Conservation (phyloP, 2,113 vertebrate species). For the Plecturocebus donacophilus region DNA sequence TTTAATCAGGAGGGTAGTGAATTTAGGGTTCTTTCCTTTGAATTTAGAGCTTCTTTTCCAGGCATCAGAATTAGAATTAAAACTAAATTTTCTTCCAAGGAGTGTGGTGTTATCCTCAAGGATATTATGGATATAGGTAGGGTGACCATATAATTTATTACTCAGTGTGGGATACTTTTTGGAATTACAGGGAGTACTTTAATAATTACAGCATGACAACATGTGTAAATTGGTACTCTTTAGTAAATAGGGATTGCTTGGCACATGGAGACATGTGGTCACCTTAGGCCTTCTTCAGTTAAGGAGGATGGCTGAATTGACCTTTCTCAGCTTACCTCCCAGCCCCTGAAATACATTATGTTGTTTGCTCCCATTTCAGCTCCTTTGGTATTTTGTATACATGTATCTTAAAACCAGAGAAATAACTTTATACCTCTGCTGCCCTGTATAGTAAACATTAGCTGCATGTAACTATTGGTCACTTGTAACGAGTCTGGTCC, state of each 20-base stretch:
- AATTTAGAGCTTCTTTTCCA: slow-evolving; percentile 74
- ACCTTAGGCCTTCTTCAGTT: background rate
- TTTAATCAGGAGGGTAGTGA: slow-evolving; percentile 74
- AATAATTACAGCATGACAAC: background rate
- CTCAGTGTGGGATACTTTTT: background rate
- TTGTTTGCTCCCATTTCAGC: slow-evolving; percentile 27
- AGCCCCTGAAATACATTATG: background rate
- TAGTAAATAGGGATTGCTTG: slow-evolving; percentile 36
- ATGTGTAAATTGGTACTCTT: slow-evolving; percentile 16
- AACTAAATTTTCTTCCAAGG: slow-evolving; percentile 43
- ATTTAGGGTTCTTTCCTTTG: slow-evolving; percentile 73
- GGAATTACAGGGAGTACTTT: slow-evolving; percentile 6
- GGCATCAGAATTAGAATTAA: slow-evolving; percentile 69
- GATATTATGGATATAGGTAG: background rate
- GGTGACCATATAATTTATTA: slow-evolving; percentile 31
- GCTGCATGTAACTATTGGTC: background rate
- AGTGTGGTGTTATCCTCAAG: slow-evolving; percentile 47
- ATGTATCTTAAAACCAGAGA: slow-evolving; percentile 34
- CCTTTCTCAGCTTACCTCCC: background rate
- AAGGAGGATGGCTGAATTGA: background rate
- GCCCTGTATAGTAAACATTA: background rate
- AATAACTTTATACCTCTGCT: slow-evolving; percentile 52
- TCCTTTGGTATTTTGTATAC: slow-evolving; percentile 42
- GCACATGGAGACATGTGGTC: background rate
- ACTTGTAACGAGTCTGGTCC: background rate